Evolutionary conservation across 2,797 vertebrate genomes (phyloP), one percentile per base, ranked within the genome.

Genomic region (Mastacembelus armatus): DNA sequence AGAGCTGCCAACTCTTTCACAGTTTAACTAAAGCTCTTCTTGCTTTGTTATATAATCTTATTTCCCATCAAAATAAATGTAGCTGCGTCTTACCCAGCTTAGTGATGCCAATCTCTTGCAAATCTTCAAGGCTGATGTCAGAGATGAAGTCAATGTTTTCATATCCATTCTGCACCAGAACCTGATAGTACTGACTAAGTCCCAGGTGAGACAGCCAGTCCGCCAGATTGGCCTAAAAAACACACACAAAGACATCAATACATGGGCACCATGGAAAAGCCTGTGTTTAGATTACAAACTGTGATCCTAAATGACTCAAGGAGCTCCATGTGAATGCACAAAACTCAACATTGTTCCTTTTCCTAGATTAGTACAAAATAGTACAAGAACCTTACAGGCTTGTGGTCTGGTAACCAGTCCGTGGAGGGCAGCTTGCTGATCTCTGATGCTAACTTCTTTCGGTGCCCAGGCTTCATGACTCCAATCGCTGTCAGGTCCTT

Each of bases 131-230:
- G 56, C 96, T 98, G 89, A 99, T 97, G 84, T 99, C 98, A 0
- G 96, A 97, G 86, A 99, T 95, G 78, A 99, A 99, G 86, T 99
- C 98, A 2, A 98, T 96, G 89, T 97, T 99, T 91, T 99, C 98
- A 0, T 99, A 99, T 48, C 98, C 98, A 0, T 99, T 99, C 90
- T 97, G 96, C 73, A 99, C 96, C 85, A 99, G 91, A 55, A 97
- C 94, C 87, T 98, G 98, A 90, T 98, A 98, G 89, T 99, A 99
- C 90, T 99, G 97, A 76, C 94, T 96, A 30, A 99, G 94, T 60
- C 96, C 96, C 2, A 99, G 95, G 91, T 96, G 95, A 81, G 96
- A 95, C 54, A 99, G 92, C 97, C 97, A 99, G 60, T 98, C 94
- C 0, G 95, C 95, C 88, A 99, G 91, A 86, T 95, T 98, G 42